Conservation (phyloP, 2,797 vertebrate species). For the Dromococcyx pavoninus region DNA sequence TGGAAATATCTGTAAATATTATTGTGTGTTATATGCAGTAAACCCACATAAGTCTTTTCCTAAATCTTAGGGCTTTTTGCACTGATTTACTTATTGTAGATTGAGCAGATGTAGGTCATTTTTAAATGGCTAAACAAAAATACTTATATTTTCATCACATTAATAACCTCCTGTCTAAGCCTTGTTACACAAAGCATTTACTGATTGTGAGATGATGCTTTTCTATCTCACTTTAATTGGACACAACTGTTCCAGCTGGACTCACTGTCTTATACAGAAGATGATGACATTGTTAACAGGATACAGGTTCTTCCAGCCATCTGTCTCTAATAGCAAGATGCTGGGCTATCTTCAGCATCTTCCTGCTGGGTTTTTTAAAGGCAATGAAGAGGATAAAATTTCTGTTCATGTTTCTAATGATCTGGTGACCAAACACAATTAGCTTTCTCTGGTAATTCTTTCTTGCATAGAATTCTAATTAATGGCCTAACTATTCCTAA, state of each 20-base stretch:
- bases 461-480: not conserved
- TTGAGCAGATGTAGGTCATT: not conserved
- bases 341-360: not conserved
- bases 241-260: constrained; percentile 42
- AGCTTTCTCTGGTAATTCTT: not conserved
- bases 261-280: not conserved
- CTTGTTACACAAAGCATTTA: not conserved
- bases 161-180: not conserved
- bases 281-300: not conserved
- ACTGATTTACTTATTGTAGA: not conserved
- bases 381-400: not conserved
- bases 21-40: not conserved
- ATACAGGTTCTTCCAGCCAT: constrained; percentile 23
- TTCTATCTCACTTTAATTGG: constrained; percentile 11
- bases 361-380: not conserved
- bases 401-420: not conserved
- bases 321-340: constrained; percentile 11
- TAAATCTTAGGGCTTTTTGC: not conserved
- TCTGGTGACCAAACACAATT: not conserved
- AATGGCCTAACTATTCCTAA: not conserved
- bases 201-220: not conserved
- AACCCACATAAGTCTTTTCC: not conserved
- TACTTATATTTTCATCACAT: not conserved
- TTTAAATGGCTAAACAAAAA: constrained; percentile 10
- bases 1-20: not conserved